phyloP scores from a whole-genome alignment of 1,140 invertebrate species.

The Steinernema khuongi region DNA sequence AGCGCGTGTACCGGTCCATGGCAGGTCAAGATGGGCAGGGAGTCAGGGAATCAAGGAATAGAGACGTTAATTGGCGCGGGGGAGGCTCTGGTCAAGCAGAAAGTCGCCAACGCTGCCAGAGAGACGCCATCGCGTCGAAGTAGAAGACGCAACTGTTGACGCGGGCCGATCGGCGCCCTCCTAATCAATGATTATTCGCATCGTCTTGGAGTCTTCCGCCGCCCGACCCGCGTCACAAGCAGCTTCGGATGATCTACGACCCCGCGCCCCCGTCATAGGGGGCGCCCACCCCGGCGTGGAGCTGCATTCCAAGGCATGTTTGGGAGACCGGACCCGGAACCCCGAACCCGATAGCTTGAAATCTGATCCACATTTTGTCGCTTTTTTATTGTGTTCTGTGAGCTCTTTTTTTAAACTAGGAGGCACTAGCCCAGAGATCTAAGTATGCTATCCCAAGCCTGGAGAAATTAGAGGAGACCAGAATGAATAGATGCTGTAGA shows the following conservation, averaged over 20 bases:
- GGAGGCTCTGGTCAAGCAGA: slow-evolving; percentile 9
- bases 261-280: not conserved
- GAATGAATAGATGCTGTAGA: no score
- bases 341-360: no score
- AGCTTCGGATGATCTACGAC: not conserved
- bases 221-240: no score
- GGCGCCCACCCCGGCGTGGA: no score
- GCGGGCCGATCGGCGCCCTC: not conserved
- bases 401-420: no score
- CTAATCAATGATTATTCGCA: slow-evolving; percentile 13
- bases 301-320: no score
- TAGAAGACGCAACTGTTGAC: not conserved
- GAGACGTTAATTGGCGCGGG: not conserved
- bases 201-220: not conserved
- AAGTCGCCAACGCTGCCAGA: slow-evolving; percentile 18
- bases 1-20: not conserved
- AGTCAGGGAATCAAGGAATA: not conserved
- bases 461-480: no score
- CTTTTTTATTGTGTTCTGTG: no score
- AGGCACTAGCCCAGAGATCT: no score
- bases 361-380: no score
- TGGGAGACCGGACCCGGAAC: no score
- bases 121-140: not conserved
- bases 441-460: no score
- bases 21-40: not conserved